Conservation (phyloP, 1,140 invertebrate species). For the Camponotus pennsylvanicus region DNA sequence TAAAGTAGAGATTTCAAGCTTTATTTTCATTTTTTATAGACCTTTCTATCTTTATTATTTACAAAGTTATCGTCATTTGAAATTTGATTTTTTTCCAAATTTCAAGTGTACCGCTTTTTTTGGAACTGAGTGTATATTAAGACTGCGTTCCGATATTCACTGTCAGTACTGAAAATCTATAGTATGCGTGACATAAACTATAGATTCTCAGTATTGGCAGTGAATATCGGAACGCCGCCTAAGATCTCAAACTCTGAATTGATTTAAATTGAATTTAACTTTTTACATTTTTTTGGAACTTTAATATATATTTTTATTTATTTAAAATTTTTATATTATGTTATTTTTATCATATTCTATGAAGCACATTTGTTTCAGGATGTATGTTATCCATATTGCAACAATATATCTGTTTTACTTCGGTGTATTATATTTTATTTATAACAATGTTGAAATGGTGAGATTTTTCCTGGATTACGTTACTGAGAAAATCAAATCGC, state of each 20-base stretch:
- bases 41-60: too few relatives aligned
- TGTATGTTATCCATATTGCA: slow-evolving; percentile 79
- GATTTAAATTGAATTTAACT: slow-evolving; percentile 5
- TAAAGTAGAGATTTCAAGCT: too few relatives aligned
- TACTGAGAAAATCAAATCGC: slow-evolving; percentile 71
- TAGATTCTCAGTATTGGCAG: too few relatives aligned
- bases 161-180: too few relatives aligned
- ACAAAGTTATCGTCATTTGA: too few relatives aligned
- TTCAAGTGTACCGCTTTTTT: too few relatives aligned
- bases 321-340: not conserved
- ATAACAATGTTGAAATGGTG: slow-evolving; percentile 76
- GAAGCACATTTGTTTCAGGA: slow-evolving; percentile 70
- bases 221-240: too few relatives aligned
- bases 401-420: slow-evolving; percentile 81
- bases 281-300: not conserved
- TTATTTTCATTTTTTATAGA: too few relatives aligned
- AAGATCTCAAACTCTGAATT: not conserved
- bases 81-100: too few relatives aligned
- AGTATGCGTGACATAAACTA: too few relatives aligned
- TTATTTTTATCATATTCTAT: slow-evolving; percentile 3
- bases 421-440: slow-evolving; percentile 75
- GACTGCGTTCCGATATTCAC: too few relatives aligned
- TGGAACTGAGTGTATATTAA: not conserved
- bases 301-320: too few relatives aligned
- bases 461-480: slow-evolving; percentile 76